phyloP scores from a whole-genome alignment of 1,140 invertebrate genomes.

The Lamellibrachia luymesi region DNA sequence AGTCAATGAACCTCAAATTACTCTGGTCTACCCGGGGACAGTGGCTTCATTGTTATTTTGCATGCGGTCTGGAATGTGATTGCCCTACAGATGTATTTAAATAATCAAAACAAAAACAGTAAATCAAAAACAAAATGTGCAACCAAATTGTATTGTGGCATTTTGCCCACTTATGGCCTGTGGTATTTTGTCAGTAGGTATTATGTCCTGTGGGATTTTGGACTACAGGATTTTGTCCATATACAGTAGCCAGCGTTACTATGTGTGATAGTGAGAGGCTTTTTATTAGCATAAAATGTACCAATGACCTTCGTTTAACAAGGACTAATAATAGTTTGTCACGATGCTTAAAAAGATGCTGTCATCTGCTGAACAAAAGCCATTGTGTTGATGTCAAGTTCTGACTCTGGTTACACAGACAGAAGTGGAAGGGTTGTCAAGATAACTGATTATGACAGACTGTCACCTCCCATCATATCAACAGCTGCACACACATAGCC shows the following conservation, averaged over 20 bases:
- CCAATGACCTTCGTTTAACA: neutral
- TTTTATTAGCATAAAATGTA: neutral
- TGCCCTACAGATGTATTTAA: no score
- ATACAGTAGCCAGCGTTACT: neutral
- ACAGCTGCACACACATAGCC: neutral
- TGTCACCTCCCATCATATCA: neutral
- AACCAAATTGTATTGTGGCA: no score
- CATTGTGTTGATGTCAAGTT: neutral
- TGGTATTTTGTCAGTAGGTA: no score
- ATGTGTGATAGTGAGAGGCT: neutral
- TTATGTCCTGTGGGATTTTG: no score
- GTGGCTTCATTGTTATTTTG: no score
- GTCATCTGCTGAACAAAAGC: neutral
- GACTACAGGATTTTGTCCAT: no score
- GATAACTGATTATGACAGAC: neutral
- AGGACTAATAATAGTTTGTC: neutral
- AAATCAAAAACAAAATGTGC: no score
- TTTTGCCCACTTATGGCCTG: neutral
- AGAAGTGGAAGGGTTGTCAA: neutral
- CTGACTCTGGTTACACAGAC: neutral
- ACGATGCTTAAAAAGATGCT: no score
- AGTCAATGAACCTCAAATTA: no score
- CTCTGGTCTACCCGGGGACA: no score
- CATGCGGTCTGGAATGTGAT: no score
- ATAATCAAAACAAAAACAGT: no score